Percentiles rank a stretch among this genome's conserved stretches.
phyloP scores from a whole-genome alignment of 2,888 invertebrate species.

The Tetragnatha montana region DNA sequence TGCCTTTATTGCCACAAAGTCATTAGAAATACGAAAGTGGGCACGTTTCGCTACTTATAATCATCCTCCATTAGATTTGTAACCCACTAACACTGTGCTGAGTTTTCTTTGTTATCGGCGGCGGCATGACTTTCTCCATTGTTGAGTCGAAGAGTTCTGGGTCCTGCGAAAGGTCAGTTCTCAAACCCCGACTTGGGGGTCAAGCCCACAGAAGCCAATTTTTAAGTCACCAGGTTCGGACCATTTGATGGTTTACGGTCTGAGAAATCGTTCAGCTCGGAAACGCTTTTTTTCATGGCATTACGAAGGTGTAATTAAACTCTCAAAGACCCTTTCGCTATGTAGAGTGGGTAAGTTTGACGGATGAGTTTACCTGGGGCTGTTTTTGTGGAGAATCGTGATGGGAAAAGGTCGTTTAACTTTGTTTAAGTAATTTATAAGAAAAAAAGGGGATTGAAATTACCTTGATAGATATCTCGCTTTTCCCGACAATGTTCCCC shows the following conservation, averaged over 20 bases:
- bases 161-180: conserved; percentile 63
- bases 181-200: conserved; percentile 23
- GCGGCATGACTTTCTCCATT: conserved; percentile 41
- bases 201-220: conserved; percentile 55
- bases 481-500: too few species aligned
- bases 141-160: conserved; percentile 28
- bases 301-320: conserved; percentile 30
- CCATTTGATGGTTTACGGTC: conserved; percentile 1
- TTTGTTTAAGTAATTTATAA: neutral
- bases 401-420: neutral
- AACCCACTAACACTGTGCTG: conserved; percentile 56
- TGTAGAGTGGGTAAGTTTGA: neutral
- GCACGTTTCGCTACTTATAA: conserved; percentile 64
- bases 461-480: too few species aligned
- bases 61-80: conserved; percentile 54
- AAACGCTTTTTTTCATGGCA: conserved; percentile 4
- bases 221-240: conserved; percentile 45
- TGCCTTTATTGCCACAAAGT: conserved; percentile 51
- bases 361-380: neutral
- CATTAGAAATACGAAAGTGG: conserved; percentile 50
- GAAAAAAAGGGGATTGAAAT: too few species aligned
- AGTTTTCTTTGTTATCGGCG: conserved; percentile 12
- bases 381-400: neutral
- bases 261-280: conserved; percentile 39
- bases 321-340: neutral